Evolutionary conservation across 2,797 vertebrate genomes (phyloP), one percentile per base, ranked within the genome.

Genomic region (Todus mexicanus): DNA sequence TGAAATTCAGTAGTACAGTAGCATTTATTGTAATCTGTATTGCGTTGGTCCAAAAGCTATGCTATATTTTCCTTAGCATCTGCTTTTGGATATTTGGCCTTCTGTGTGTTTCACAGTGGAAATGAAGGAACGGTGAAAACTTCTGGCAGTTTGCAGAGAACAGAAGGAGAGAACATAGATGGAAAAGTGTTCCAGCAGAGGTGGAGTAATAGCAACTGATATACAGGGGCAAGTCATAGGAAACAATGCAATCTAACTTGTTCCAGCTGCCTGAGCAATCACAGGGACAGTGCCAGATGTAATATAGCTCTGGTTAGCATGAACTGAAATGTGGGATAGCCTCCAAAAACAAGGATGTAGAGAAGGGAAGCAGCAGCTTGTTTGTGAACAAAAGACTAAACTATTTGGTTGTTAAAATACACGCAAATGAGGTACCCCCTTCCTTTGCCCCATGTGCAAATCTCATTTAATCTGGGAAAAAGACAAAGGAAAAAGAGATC

Each of bases 201-300:
- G 72, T 94, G 94, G 93, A 91, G 89, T 89, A 95, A 96, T 79
- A 87, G 90, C 89, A 95, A 82, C 79, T 65, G 90, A 89, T 83
- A 93, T 88, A 76, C 47, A 89, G 94, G 57, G 29, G 64, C 75
- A 94, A 95, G 89, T 93, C 80, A 57, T 83, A 96, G 90, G 96
- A 97, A 97, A 96, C 93, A 96, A 96, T 95, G 85, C 79, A 95
- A 93, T 95, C 94, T 96, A 95, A 97, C 94, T 96, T 94, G 42
- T 95, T 97, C 95, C 80, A 90, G 87, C 90, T 95, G 94, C 50
- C 90, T 90, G 84, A 96, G 79, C 71, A 86, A 95, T 88, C 92
- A 33, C 71, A 96, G 82, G 68, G 84, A 91, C 80, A 72, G n/a
- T 88, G 94, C 94, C 97, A 97, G 96, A 97, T 94, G 94, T 92